Base-by-base conservation (phyloP, 2,113 vertebrate genomes). In the Brachionichthys hirsutus region DNA sequence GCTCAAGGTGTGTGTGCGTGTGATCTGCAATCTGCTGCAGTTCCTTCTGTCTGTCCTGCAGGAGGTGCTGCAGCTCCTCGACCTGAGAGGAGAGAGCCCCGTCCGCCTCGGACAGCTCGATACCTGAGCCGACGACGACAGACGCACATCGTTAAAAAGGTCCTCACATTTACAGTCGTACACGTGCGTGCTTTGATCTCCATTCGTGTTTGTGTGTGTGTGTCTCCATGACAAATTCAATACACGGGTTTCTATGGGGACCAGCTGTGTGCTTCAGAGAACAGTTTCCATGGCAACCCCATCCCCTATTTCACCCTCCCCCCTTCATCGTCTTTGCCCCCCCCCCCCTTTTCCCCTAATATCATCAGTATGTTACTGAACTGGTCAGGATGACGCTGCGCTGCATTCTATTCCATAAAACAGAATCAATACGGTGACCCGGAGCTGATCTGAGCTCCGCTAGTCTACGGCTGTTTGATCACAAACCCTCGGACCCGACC, bases 201-300 rank as follows among this genome's bases (percentile, higher is more conserved):
- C 30, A 22, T 40, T 46, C 48, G 15, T 54, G 47, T 35, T 50
- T 41, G 19, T 52, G 48, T 59, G 20, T 48, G 52, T 24, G 34
- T 47, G 43, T 69, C 62, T 70, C 76, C 62, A 80, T 77, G 67
- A 62, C 49, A 83, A 82, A 85, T 80, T 85, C 82, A 78, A 77
- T 85, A 50, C 9, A 17, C 74, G 35, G 77, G 88, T 90, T 89
- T 88, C 87, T 84, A 89, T 87, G 75, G 87, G 80, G 81, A 89
- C 79, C 69, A 81, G 82, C 87, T 81, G 78, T 78, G 78, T 52
- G 78, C 76, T 80, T 86, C 83, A 87, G 82, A 85, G 83, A 84
- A 75, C 78, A 87, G 90, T 89, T 89, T 90, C 89, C 83, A 88
- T 89, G 71, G 84, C 64, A 89, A 91, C 88, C 77, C 56, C 62